Evolutionary conservation across 2,113 vertebrate species (phyloP), one percentile per base, ranked within the genome.

Genomic region (Pleuronectes platessa): DNA sequence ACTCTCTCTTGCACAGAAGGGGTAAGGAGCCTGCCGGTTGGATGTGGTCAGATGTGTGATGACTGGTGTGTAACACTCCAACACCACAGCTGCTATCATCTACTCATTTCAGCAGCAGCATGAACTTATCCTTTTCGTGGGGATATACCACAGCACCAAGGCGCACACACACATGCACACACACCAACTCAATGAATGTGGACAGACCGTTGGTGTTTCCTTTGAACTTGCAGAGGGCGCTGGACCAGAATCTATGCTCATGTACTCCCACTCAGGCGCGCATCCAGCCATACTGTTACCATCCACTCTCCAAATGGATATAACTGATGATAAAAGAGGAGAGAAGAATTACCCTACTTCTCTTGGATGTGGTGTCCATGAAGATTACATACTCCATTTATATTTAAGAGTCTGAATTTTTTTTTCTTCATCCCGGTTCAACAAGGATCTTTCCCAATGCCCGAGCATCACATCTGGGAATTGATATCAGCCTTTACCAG

Each of bases 251-350:
- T 45, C 58, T 64, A 23, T 35, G 24, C 67, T 65, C 42, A 11
- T 26, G 54, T 20, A 69, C 51, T 71, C 69, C 79, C 53, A 51
- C 59, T 76, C 69, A 54, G 42, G 54, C 26, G 21, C 31, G 63
- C 75, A 87, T 89, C 85, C 84, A 87, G 80, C 14, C 47, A 21
- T 27, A 61, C 65, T 62, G 26, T 85, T 82, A 83, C 54, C 66
- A 65, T 76, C 12, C 17, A 40, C 12, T 27, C 61, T 71, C 26
- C 53, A 71, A 79, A 72, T 74, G 63, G 51, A 79, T 75, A 72
- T 79, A 73, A 83, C 80, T 83, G 74, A 78, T 62, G 51, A 80
- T 68, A 82, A 78, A 68, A 27, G 58, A 74, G 70, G 60, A n/a
- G 17, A 55, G 61, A 9, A 42, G 61, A 78, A 71, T 82, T 54